Percentiles rank a stretch among this genome's conserved stretches.
Evolutionary conservation across 2,888 invertebrate species (phyloP).

Genomic region (Sphaerophoria taeniata): DNA sequence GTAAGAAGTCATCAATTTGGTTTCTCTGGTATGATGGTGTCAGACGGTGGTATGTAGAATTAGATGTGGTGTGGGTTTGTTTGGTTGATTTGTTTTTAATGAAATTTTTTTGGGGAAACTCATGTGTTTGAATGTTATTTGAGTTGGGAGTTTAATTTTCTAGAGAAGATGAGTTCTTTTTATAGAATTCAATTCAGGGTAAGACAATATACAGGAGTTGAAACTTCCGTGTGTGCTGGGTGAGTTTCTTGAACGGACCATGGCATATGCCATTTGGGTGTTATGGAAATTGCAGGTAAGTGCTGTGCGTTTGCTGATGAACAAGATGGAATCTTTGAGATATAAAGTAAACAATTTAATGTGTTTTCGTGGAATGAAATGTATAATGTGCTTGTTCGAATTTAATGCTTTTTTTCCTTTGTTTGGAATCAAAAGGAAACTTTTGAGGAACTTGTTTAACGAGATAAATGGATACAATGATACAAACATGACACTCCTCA

Average conservation of each 20-base stretch:
- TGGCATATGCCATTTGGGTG: not conserved
- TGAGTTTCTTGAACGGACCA: not conserved
- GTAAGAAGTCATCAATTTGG: slow-evolving; percentile 57
- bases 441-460: no score
- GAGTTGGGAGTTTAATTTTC: slow-evolving; percentile 41
- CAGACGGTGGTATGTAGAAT: not conserved
- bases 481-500: no score
- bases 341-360: slow-evolving; percentile 37
- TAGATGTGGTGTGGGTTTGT: no score
- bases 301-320: not conserved
- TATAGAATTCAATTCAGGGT: slow-evolving; percentile 58
- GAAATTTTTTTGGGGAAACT: not conserved
- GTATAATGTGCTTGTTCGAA: not conserved
- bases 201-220: slow-evolving; percentile 43
- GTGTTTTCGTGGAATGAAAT: not conserved
- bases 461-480: no score
- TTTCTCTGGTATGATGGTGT: slow-evolving; percentile 37
- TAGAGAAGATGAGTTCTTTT: slow-evolving; percentile 51
- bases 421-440: no score
- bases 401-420: not conserved
- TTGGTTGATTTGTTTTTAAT: slow-evolving; percentile 2
- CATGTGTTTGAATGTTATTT: slow-evolving; percentile 24
- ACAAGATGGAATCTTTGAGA: slow-evolving; percentile 23
- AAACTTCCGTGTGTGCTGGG: slow-evolving; percentile 58
- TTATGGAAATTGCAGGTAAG: slow-evolving; percentile 43